These are phyloP conservation scores for Drosophila virilis DNA, from an alignment of 1,140 invertebrate species.

Conservation along the genomic window DNA sequence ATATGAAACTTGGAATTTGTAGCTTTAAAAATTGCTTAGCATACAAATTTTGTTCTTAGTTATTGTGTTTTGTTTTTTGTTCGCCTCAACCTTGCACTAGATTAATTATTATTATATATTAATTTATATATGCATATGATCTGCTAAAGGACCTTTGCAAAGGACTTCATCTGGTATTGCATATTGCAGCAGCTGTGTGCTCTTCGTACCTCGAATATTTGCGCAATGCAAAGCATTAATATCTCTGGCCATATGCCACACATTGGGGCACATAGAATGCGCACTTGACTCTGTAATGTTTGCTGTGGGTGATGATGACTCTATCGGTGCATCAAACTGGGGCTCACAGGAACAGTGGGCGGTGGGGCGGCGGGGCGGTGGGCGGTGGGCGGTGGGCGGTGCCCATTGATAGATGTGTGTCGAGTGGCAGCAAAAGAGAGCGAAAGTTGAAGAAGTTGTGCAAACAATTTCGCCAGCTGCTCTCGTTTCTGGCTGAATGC, in stretches of 20 bases:
- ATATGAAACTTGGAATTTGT: too few species aligned
- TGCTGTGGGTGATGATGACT: conserved; percentile 23
- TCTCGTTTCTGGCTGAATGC: conserved; percentile 12
- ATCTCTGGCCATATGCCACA: conserved; percentile 19
- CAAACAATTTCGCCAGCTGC: conserved; percentile 54
- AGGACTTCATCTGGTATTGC: background rate
- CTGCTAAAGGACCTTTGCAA: too few species aligned
- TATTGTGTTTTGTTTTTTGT: too few species aligned
- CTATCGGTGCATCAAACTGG: conserved; percentile 5
- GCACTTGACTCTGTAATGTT: conserved; percentile 30
- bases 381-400: background rate
- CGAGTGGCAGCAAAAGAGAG: conserved; percentile 52
- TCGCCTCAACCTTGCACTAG: too few species aligned
- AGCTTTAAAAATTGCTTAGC: too few species aligned
- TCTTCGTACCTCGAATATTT: conserved; percentile 32
- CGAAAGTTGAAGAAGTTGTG: conserved; percentile 55
- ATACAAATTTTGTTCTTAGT: too few species aligned
- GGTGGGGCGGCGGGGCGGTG: too few species aligned
- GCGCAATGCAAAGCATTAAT: conserved; percentile 34
- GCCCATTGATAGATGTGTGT: conserved; percentile 46
- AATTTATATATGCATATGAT: too few species aligned
- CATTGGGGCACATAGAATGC: conserved; percentile 21
- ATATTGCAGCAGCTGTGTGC: background rate
- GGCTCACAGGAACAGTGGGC: background rate
- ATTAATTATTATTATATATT: too few species aligned